phyloP scores from a whole-genome alignment of 2,797 vertebrate genomes.

The Momotus momota region DNA sequence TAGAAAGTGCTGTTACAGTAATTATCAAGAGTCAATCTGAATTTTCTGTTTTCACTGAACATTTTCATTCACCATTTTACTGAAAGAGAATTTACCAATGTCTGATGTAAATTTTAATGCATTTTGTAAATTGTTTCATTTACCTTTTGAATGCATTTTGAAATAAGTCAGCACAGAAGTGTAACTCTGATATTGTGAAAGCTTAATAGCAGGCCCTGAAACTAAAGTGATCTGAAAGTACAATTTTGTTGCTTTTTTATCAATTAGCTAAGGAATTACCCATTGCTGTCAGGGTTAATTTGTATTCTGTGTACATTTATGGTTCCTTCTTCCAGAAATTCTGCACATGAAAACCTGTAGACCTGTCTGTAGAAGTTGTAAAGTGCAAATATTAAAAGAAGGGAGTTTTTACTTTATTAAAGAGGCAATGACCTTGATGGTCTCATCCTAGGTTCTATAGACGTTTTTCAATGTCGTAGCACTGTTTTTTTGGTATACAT shows the following conservation, averaged over 20 bases:
- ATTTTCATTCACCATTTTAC: background rate
- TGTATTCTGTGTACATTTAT: background rate
- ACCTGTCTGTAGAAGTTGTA: background rate
- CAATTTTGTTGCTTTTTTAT: background rate
- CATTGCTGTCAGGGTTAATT: background rate
- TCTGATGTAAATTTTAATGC: background rate
- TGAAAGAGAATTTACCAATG: background rate
- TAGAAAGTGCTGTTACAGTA: background rate
- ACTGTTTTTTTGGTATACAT: background rate
- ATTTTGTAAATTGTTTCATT: background rate
- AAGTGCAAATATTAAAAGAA: background rate
- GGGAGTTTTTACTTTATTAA: background rate
- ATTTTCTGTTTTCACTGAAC: background rate
- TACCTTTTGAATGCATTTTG: background rate
- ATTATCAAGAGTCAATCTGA: background rate
- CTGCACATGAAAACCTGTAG: background rate
- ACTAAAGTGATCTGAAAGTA: background rate
- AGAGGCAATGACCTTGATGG: background rate
- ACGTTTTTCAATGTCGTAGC: background rate
- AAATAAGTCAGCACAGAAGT: background rate
- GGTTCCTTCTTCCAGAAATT: background rate
- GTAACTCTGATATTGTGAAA: background rate
- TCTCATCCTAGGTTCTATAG: background rate
- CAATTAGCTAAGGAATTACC: background rate
- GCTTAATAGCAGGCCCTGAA: background rate